phyloP scores from a whole-genome alignment of 2,113 vertebrate genomes.

The Pundamilia nyererei region DNA sequence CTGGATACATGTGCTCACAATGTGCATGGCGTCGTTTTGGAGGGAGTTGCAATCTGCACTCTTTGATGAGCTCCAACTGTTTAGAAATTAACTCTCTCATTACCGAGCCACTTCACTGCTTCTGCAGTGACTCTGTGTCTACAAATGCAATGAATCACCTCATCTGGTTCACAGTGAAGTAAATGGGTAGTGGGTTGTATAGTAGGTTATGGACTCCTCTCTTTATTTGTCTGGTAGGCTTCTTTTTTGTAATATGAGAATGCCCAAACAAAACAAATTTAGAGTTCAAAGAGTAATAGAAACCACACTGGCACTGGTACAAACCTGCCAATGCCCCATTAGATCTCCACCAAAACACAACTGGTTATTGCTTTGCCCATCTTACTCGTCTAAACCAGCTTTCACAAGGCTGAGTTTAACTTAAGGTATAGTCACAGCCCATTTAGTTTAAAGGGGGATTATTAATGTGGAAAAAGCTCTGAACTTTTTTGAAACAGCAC shows the following conservation, averaged over 20 bases:
- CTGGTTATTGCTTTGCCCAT: neutral
- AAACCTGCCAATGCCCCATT: neutral
- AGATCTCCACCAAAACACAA: neutral
- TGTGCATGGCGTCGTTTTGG: too few relatives aligned
- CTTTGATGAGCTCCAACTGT: neutral
- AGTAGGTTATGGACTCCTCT: neutral
- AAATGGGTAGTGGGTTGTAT: neutral
- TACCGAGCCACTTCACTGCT: neutral
- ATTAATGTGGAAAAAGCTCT: fast-evolving
- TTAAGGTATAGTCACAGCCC: neutral
- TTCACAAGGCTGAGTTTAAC: neutral
- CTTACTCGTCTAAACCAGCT: neutral
- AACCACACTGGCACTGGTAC: fast-evolving
- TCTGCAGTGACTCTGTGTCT: neutral
- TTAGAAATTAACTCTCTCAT: neutral
- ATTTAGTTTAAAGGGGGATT: neutral
- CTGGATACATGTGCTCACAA: neutral
- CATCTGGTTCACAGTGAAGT: neutral
- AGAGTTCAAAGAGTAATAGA: neutral
- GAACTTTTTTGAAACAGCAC: neutral
- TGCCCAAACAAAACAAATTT: neutral
- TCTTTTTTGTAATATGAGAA: neutral
- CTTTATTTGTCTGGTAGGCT: neutral
- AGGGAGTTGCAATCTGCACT: neutral
- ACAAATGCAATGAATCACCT: neutral